Conservation (phyloP, 2,113 vertebrate species). For the Limnothrissa miodon region DNA sequence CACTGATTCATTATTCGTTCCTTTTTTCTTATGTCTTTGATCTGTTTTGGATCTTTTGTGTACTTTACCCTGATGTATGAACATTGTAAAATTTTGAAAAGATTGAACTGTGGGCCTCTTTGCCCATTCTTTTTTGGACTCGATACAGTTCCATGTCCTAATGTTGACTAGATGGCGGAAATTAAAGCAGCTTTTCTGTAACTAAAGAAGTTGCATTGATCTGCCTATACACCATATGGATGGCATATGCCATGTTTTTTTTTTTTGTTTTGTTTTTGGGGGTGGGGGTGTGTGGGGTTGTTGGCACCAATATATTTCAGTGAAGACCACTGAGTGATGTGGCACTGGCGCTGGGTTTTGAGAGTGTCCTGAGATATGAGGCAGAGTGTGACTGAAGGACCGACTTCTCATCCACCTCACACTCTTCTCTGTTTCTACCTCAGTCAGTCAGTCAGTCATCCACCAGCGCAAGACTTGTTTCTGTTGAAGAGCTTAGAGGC, state of each 20-base stretch:
- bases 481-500: background rate
- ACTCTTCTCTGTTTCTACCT: background rate
- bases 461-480: background rate
- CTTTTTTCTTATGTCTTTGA: background rate
- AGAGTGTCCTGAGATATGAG: background rate
- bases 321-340: slow-evolving; percentile 8
- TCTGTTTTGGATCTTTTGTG: background rate
- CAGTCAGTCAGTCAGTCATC: background rate
- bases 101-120: background rate
- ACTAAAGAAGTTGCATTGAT: slow-evolving; percentile 6
- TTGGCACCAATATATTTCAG: background rate
- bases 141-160: slow-evolving; percentile 1
- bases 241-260: slow-evolving; percentile 5
- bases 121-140: slow-evolving; percentile 25
- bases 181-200: slow-evolving; percentile 7
- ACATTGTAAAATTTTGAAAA: too few species aligned
- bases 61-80: background rate
- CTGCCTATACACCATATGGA: slow-evolving; percentile 23
- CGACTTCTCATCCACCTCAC: background rate
- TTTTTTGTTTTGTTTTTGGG: too few species aligned
- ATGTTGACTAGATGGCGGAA: slow-evolving; percentile 24
- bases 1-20: background rate
- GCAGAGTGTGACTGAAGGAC: background rate
- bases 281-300: too few species aligned
- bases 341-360: background rate